phyloP scores from a whole-genome alignment of 2,888 invertebrate genomes.

The Eudasyphora cyanicolor region DNA sequence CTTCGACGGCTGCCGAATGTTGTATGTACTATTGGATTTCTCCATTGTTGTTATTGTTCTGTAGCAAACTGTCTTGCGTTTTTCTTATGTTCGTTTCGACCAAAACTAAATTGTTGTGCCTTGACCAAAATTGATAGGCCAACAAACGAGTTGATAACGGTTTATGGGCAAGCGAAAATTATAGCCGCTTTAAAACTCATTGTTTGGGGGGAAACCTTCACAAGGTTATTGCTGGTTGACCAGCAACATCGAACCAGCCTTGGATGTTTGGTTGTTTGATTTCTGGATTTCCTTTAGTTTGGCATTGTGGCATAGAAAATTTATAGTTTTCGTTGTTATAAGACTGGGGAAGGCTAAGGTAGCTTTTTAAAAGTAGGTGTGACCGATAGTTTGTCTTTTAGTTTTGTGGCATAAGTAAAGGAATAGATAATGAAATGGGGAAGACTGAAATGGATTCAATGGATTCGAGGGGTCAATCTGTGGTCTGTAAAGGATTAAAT shows the following conservation, averaged over 20 bases:
- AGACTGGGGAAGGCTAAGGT: no score
- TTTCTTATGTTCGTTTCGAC: conserved; percentile 3
- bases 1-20: neutral
- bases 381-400: no score
- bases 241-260: neutral
- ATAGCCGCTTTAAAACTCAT: conserved; percentile 13
- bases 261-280: neutral
- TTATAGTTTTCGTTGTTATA: neutral
- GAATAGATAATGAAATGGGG: no score
- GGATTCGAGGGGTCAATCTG: no score
- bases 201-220: conserved; percentile 31
- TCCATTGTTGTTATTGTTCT: conserved; percentile 2
- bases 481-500: no score
- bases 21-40: conserved; percentile 17
- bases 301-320: neutral
- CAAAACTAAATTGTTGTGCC: conserved; percentile 35
- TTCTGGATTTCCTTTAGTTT: neutral
- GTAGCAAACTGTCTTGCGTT: neutral
- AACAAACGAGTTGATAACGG: conserved; percentile 49
- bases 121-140: conserved; percentile 44
- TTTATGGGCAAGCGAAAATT: conserved; percentile 29
- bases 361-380: no score
- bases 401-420: no score
- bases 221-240: conserved; percentile 43
- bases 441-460: no score